These are phyloP conservation scores for Brachymystax lenok DNA, from an alignment of 2,797 vertebrate species.

Conservation along the genomic window DNA sequence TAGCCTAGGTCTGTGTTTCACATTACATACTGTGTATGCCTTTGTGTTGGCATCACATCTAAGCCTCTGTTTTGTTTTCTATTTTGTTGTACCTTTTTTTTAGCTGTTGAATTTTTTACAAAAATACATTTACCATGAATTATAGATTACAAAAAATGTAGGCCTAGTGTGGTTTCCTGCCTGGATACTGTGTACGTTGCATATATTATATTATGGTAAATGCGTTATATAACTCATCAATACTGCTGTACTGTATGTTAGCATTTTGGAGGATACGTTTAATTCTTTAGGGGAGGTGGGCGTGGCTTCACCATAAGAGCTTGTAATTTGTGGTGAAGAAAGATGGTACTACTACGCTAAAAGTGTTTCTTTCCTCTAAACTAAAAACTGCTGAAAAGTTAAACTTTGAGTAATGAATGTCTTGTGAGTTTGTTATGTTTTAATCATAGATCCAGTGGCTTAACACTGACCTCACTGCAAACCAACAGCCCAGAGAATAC, in stretches of 20 bases:
- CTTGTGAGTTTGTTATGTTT: slow-evolving; percentile 34
- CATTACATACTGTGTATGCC: background rate
- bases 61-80: slow-evolving; percentile 30
- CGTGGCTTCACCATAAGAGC: background rate
- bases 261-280: background rate
- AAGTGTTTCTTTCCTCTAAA: background rate
- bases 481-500: slow-evolving; percentile 38
- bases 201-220: slow-evolving; percentile 12
- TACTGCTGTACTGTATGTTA: slow-evolving; percentile 6
- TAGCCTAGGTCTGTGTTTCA: slow-evolving; percentile 1
- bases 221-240: background rate
- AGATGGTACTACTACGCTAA: background rate
- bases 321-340: background rate
- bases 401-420: background rate
- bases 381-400: background rate
- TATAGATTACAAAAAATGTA: slow-evolving; percentile 29
- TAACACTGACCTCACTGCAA: slow-evolving; percentile 48
- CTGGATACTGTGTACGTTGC: slow-evolving; percentile 21
- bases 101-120: slow-evolving; percentile 55
- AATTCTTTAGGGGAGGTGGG: background rate
- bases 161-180: background rate
- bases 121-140: slow-evolving; percentile 48
- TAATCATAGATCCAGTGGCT: slow-evolving; percentile 37
- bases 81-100: slow-evolving; percentile 41
- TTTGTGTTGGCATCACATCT: slow-evolving; percentile 5